A percentile compares a stretch with the other conserved stretches of the same genome.
phyloP scores from a whole-genome alignment of 2,888 invertebrate genomes.

The Philhelius pedissequus region DNA sequence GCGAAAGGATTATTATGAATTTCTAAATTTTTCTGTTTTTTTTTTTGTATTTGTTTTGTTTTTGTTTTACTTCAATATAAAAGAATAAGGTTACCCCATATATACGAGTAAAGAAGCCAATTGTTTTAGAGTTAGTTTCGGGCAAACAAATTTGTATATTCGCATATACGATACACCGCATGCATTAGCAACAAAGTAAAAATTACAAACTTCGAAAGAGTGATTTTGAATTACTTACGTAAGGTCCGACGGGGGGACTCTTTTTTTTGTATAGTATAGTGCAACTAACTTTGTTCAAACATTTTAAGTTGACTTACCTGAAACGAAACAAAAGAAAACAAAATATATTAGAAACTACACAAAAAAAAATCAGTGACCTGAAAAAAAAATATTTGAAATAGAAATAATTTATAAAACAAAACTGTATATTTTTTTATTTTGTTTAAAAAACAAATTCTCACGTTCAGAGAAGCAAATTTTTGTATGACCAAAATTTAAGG shows the following conservation, averaged over 20 bases:
- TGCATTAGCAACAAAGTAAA: slow-evolving; percentile 30
- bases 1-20: slow-evolving; percentile 45
- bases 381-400: not conserved
- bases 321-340: slow-evolving; percentile 29
- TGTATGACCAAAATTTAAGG: too few species aligned
- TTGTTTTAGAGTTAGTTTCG: slow-evolving; percentile 8
- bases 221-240: slow-evolving; percentile 31
- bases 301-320: slow-evolving; percentile 47
- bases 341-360: slow-evolving; percentile 2
- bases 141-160: slow-evolving; percentile 2
- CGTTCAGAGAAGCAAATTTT: too few species aligned
- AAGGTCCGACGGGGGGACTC: not conserved
- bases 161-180: not conserved
- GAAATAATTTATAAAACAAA: not conserved
- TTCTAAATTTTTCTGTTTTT: not conserved
- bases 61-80: too few species aligned
- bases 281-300: slow-evolving; percentile 30
- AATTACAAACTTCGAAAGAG: not conserved
- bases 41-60: not conserved
- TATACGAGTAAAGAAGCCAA: not conserved
- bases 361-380: not conserved
- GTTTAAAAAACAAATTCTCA: too few species aligned
- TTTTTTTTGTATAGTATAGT: not conserved
- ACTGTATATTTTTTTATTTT: too few species aligned
- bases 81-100: not conserved